phyloP scores from a whole-genome alignment of 2,888 invertebrate species.

The Cerastis rubricosa region DNA sequence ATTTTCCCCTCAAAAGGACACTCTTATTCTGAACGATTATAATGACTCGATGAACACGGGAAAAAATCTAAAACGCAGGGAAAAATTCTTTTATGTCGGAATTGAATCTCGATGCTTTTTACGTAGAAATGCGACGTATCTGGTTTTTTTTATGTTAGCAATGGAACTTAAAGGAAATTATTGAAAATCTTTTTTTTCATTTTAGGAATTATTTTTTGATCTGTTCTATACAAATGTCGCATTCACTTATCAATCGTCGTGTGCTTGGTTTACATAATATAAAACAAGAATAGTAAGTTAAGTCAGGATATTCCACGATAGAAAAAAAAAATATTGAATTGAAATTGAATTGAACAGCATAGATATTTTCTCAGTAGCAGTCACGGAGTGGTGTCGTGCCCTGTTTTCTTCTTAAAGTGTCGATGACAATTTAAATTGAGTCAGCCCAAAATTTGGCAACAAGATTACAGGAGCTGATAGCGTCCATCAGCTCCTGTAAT shows the following conservation, averaged over 20 bases:
- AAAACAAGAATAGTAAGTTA: neutral
- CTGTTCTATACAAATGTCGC: neutral
- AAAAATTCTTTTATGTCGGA: constrained; percentile 53
- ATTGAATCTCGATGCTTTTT: constrained; percentile 55
- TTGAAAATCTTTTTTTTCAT: constrained; percentile 4
- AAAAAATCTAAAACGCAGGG: constrained; percentile 42
- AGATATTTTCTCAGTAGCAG: too few species aligned
- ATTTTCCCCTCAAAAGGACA: constrained; percentile 55
- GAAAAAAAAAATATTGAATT: too few species aligned
- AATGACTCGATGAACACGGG: constrained; percentile 61
- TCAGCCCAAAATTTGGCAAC: too few species aligned
- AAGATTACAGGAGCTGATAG: too few species aligned
- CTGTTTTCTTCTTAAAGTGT: too few species aligned
- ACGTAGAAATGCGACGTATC: constrained; percentile 47
- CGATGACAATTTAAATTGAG: too few species aligned
- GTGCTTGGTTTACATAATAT: neutral
- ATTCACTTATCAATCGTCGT: too few species aligned
- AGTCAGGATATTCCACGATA: neutral
- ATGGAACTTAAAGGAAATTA: constrained; percentile 26
- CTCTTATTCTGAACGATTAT: constrained; percentile 58
- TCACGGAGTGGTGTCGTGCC: too few species aligned
- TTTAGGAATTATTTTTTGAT: neutral
- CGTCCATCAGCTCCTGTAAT: too few species aligned
- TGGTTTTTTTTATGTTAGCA: constrained; percentile 38
- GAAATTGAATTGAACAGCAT: neutral